A percentile compares a stretch with the other conserved stretches of the same genome.
These are phyloP conservation scores for Herminia tarsipennalis DNA, from an alignment of 2,888 invertebrate genomes.

Conservation along the genomic window DNA sequence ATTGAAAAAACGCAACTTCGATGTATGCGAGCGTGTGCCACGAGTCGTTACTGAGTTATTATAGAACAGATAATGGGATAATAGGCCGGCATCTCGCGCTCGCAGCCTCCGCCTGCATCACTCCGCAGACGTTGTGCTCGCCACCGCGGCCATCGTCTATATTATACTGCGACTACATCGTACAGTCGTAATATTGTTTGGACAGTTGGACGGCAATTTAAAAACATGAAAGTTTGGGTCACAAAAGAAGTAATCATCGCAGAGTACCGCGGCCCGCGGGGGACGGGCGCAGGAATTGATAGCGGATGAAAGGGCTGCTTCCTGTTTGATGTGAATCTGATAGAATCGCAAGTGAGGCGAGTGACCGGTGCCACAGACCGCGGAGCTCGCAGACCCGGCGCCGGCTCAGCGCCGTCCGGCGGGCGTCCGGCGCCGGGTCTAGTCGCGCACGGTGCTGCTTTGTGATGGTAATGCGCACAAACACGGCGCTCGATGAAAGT, in stretches of 20 bases:
- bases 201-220: constrained; percentile 10
- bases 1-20: constrained; percentile 56
- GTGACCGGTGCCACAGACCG: constrained; percentile 27
- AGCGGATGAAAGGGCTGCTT: constrained; percentile 41
- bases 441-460: constrained; percentile 43
- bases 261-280: constrained; percentile 6
- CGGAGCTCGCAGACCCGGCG: constrained; percentile 9
- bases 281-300: constrained; percentile 13
- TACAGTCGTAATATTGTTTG: constrained; percentile 17
- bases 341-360: constrained; percentile 27
- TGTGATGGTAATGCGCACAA: constrained; percentile 72
- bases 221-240: not conserved
- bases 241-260: constrained; percentile 17
- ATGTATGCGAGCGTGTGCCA: constrained; percentile 48
- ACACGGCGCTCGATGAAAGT: constrained; percentile 55
- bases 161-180: constrained; percentile 12
- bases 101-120: constrained; percentile 2
- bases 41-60: constrained; percentile 43
- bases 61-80: constrained; percentile 32
- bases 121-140: constrained; percentile 21
- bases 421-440: constrained; percentile 2
- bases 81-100: constrained; percentile 22
- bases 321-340: constrained; percentile 42
- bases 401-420: not conserved
- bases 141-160: constrained; percentile 32